These are phyloP conservation scores for Tiliacea aurago DNA, from an alignment of 2,888 invertebrate species.

Conservation along the genomic window DNA sequence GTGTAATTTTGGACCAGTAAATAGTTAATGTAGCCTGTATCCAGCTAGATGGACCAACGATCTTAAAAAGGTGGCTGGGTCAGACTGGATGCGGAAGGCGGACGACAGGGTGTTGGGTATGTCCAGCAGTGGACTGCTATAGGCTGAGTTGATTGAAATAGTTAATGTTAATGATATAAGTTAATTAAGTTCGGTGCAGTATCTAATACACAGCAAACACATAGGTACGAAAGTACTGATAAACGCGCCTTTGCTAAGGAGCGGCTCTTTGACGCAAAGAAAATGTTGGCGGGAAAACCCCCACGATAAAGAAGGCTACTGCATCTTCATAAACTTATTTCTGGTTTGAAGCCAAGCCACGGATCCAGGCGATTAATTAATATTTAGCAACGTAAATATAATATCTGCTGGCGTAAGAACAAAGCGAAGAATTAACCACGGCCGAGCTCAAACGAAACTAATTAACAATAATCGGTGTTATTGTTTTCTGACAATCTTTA, in stretches of 20 bases:
- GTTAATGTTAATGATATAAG: too few relatives aligned
- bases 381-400: conserved; percentile 39
- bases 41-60: too few relatives aligned
- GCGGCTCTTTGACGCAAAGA: conserved; percentile 18
- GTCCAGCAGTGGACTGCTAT: too few relatives aligned
- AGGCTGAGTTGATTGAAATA: too few relatives aligned
- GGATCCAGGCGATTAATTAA: conserved; percentile 43
- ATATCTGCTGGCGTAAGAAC: conserved; percentile 46
- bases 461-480: conserved; percentile 65
- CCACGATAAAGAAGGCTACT: conserved; percentile 5
- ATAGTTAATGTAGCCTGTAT: too few relatives aligned
- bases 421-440: conserved; percentile 41
- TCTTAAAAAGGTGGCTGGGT: too few relatives aligned
- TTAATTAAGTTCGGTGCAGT: conserved; percentile 11
- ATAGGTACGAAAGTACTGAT: conserved; percentile 2
- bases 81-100: too few relatives aligned
- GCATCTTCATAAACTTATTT: conserved; percentile 19
- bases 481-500: conserved; percentile 65
- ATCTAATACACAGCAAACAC: not conserved
- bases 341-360: conserved; percentile 27
- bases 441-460: conserved; percentile 59
- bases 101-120: too few relatives aligned
- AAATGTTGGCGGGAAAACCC: not conserved
- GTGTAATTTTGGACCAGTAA: not conserved
- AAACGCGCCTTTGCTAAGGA: conserved; percentile 1